Conservation (phyloP, 2,888 invertebrate species). For the Brassicogethes aeneus region DNA sequence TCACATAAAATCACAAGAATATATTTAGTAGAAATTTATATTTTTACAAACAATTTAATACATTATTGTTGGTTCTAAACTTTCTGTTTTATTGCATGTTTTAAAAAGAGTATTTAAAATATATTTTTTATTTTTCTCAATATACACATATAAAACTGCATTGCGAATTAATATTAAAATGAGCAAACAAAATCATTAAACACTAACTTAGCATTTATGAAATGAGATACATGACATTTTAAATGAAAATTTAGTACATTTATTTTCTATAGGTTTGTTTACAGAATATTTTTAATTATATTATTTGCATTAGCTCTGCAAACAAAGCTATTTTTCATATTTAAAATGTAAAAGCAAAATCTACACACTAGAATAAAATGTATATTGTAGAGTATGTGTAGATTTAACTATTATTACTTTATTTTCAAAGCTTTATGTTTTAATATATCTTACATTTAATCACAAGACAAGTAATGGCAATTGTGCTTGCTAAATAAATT, state of each 20-base stretch:
- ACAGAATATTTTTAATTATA: neutral
- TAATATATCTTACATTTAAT: no score
- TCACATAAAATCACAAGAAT: neutral
- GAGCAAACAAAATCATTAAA: slow-evolving; percentile 9
- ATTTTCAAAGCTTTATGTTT: no score
- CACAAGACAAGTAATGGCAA: no score
- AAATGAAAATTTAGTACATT: neutral
- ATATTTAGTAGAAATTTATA: neutral
- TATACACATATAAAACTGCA: slow-evolving; percentile 10
- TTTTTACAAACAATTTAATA: neutral
- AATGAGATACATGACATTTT: no score
- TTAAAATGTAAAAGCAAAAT: no score
- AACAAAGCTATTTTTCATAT: neutral
- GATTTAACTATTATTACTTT: neutral
- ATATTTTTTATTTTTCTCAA: slow-evolving; percentile 22
- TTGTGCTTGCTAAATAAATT: no score
- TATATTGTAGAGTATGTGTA: neutral
- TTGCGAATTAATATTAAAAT: slow-evolving; percentile 9
- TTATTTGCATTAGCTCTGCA: neutral
- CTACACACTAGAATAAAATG: neutral
- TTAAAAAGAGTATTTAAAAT: slow-evolving; percentile 36
- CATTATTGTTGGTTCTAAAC: neutral
- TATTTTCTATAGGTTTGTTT: neutral
- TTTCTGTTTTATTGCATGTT: slow-evolving; percentile 26
- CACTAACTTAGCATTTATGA: neutral